Conservation (phyloP, 1,140 invertebrate species). For the Pygmarrhopalites habei region DNA sequence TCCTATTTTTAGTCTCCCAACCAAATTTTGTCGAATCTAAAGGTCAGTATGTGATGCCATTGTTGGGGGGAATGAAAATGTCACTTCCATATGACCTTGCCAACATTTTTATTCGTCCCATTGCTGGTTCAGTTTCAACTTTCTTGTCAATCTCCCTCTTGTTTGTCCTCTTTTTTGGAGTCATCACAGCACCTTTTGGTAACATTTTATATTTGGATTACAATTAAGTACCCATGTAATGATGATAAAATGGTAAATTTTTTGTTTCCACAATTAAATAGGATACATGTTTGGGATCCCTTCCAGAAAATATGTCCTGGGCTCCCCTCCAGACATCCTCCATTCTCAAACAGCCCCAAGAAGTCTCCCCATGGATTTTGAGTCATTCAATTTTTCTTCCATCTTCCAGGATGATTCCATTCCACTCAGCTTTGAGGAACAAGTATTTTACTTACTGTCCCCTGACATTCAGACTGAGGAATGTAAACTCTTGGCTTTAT, state of each 20-base stretch:
- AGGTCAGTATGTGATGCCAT: slow-evolving; percentile 25
- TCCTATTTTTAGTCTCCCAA: too few species aligned
- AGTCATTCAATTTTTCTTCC: too few species aligned
- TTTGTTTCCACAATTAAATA: too few species aligned
- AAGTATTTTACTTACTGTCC: neutral
- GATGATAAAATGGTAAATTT: too few species aligned
- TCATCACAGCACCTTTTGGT: slow-evolving; percentile 36
- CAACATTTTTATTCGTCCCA: slow-evolving; percentile 32
- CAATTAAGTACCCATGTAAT: too few species aligned
- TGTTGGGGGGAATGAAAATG: slow-evolving; percentile 31
- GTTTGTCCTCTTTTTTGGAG: slow-evolving; percentile 29
- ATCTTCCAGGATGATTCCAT: too few species aligned
- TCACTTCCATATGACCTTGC: slow-evolving; percentile 31
- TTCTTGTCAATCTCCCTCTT: slow-evolving; percentile 8
- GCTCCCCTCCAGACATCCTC: slow-evolving; percentile 5
- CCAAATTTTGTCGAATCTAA: too few species aligned
- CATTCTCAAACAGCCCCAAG: neutral
- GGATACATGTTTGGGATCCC: slow-evolving; percentile 37
- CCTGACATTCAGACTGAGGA: neutral
- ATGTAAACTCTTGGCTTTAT: neutral
- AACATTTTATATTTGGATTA: too few species aligned
- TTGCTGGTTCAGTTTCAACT: slow-evolving; percentile 1
- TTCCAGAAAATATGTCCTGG: slow-evolving; percentile 33
- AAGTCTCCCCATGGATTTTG: too few species aligned
- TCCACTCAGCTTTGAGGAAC: too few species aligned